Percentiles rank a stretch among this genome's conserved stretches.
These are phyloP conservation scores for Diaprepes abbreviatus DNA, from an alignment of 2,888 invertebrate genomes.

Conservation along the genomic window DNA sequence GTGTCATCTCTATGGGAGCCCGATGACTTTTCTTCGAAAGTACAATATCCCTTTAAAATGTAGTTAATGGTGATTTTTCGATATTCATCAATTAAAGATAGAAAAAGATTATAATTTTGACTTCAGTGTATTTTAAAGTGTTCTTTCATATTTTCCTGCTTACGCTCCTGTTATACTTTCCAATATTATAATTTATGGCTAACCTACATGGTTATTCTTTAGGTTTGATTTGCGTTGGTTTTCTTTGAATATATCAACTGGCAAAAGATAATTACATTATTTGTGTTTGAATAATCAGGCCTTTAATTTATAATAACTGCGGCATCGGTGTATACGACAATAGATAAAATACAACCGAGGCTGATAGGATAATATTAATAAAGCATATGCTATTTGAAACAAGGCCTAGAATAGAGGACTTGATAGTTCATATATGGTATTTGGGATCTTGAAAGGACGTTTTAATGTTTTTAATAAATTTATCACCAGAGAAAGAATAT, in stretches of 20 bases:
- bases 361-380: not conserved
- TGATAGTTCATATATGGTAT: no score
- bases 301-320: conserved; percentile 1
- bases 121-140: no score
- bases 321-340: not conserved
- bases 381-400: not conserved
- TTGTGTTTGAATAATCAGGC: conserved; percentile 4
- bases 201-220: conserved; percentile 2
- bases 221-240: conserved; percentile 6
- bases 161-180: conserved; percentile 5
- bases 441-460: no score
- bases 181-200: conserved; percentile 9
- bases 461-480: no score
- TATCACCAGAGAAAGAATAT: no score
- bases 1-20: no score
- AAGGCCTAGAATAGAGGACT: not conserved
- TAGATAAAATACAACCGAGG: not conserved
- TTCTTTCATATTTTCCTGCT: no score
- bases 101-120: no score
- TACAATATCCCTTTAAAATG: no score
- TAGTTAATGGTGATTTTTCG: no score
- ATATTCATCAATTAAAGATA: no score
- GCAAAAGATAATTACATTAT: conserved; percentile 10
- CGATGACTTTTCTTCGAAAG: no score
- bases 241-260: not conserved